Base-by-base conservation (phyloP, 2,797 vertebrate species). In the Cottoperca gobio region DNA sequence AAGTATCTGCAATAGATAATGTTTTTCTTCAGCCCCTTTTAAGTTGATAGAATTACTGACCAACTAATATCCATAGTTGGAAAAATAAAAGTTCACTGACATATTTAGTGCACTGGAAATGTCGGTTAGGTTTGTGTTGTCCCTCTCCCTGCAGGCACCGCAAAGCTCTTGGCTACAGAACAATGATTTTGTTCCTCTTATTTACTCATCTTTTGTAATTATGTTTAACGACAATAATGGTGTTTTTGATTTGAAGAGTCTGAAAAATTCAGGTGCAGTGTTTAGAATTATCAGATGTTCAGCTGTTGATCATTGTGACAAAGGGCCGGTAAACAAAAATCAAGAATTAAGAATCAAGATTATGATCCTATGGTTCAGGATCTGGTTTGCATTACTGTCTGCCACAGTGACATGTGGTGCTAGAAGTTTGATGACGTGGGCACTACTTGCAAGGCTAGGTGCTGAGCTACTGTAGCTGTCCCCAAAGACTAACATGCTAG, bases 191-290 rank as follows among this genome's bases (percentile, higher is more conserved):
- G 19, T 65, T 11, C 33, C 0, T 45, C 9, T 3, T 49, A n/a
- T 70, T 39, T 50, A 35, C 31, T 54, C 6, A 60, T 63, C 37
- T 50, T 52, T 31, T 70, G 14, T 48, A 59, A 62, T 71, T 58
- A 54, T 17, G 4, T 69, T 52, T 46, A 39, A 71, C 52, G 46
- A 55, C 21, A n/a, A 21, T 2, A 1, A n/a, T 28, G 2, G 13
- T 48, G 39, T 60, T 67, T 57, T 17, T 19, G 0, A 31, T 60
- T 31, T 23, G 54, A 31, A 33, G 8, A 55, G 19, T 12, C 31
- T 33, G 11, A 52, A 48, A 21, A 70, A 48, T 0, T 71, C 58
- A 42, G 50, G n/a, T n/a, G n/a, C 5, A 43, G 28, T 7, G 5
- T 19, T 45, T 49, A 14, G 57, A 39, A 26, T 3, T 14, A 24